Base-by-base conservation (phyloP, 2,113 vertebrate species). In the Pardalotus punctatus region DNA sequence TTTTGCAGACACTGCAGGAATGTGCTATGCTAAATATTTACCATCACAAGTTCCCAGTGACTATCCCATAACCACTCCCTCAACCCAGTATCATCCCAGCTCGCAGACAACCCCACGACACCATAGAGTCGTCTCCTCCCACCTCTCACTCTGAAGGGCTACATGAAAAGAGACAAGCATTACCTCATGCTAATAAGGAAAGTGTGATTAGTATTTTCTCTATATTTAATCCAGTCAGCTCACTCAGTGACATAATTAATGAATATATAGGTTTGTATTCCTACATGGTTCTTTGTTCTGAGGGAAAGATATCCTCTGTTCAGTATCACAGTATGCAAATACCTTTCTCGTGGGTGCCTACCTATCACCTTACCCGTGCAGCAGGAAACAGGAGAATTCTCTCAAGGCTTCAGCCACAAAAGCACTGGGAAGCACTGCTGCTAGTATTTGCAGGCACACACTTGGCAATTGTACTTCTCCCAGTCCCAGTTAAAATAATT, bases 1-100 rank as follows among this genome's bases (percentile, higher is more conserved):
- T 84, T 89, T 47, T 94, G 90, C 92, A 93, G 73, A 81, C 56
- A 7, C 33, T 74, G 89, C 90, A 86, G 50, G 66, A 74, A n/a
- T 11, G 5, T 70, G 56, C 47, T 81, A 70, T 65, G 56, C 33
- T 91, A 95, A 95, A 93, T 94, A 93, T 92, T 96, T 96, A 94
- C 76, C 35, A 33, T 70, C 58, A 14, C 43, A 89, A 5, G 23
- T 64, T 89, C 65, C 77, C 80, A 78, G 64, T 24, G 54, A 71
- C 81, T 89, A 47, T 76, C 33, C 48, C 71, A 86, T 69, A 89
- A 31, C 87, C 84, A 79, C 81, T 89, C 90, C 73, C 69, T 84
- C 42, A 57, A 18, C 16, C 38, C 56, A 56, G 69, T 62, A 93
- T 86, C 4, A 0, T 27, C 91, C 27, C 57, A 90, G 78, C 47